Evolutionary conservation across 2,113 vertebrate species (phyloP).

Genomic region (Odocoileus virginianus): DNA sequence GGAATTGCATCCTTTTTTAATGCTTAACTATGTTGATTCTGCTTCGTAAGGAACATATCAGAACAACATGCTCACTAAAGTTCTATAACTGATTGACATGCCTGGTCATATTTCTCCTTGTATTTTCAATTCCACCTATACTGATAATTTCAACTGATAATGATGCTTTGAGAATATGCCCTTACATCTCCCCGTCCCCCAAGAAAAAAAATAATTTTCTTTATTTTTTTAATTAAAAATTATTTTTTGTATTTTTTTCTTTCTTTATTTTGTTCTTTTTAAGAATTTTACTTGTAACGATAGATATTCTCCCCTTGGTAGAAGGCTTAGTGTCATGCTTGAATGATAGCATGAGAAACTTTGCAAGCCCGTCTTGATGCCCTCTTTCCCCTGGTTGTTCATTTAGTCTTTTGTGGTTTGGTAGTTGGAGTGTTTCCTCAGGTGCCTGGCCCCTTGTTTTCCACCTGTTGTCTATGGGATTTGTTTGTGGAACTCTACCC

Average conservation of each 20-base stretch:
- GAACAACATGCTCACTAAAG: not conserved
- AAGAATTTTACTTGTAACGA: not conserved
- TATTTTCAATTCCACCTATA: not conserved
- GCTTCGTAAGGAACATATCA: not conserved
- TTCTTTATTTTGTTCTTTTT: not conserved
- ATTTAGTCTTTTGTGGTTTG: not conserved
- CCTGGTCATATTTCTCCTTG: not conserved
- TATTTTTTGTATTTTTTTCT: not conserved
- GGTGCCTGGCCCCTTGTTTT: not conserved
- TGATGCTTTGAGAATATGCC: not conserved
- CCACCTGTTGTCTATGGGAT: fast-evolving
- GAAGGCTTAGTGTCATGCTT: not conserved
- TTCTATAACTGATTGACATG: not conserved
- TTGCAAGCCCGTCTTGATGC: not conserved
- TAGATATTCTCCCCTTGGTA: not conserved
- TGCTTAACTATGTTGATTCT: not conserved
- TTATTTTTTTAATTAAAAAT: not conserved
- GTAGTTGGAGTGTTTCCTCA: not conserved
- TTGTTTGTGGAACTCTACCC: not conserved
- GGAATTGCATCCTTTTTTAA: not conserved
- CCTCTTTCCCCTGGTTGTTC: not conserved
- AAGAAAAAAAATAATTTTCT: not conserved
- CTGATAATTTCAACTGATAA: not conserved
- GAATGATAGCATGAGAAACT: not conserved
- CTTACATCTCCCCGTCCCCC: fast-evolving